phyloP scores from a whole-genome alignment of 2,797 vertebrate genomes.

The Acrocephalus scirpaceus region DNA sequence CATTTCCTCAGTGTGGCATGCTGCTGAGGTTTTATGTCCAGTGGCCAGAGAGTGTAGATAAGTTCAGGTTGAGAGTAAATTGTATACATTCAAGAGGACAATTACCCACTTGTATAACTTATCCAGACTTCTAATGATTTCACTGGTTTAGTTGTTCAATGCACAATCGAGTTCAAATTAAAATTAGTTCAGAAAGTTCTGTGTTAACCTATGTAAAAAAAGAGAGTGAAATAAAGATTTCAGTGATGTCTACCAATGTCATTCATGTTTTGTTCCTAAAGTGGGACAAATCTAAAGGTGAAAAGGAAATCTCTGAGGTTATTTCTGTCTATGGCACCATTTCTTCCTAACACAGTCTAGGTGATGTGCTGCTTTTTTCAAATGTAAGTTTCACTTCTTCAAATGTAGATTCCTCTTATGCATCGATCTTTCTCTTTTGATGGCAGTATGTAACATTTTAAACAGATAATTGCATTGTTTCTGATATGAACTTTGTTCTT shows the following conservation, averaged over 20 bases:
- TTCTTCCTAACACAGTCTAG: neutral
- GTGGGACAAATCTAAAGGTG: neutral
- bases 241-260: neutral
- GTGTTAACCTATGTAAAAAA: neutral
- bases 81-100: neutral
- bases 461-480: neutral
- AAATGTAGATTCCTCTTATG: neutral
- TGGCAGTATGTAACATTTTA: neutral
- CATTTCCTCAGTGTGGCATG: neutral
- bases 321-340: neutral
- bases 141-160: neutral
- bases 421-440: neutral
- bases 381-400: neutral
- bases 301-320: neutral
- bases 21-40: neutral
- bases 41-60: accelerated
- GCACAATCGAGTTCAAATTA: neutral
- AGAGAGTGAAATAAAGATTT: neutral
- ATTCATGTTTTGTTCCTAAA: neutral
- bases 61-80: neutral
- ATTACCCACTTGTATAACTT: neutral
- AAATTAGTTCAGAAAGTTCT: neutral
- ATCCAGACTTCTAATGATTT: neutral
- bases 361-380: neutral
- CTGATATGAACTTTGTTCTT: neutral